Percentiles rank a stretch among this genome's conserved stretches.
Evolutionary conservation across 2,888 invertebrate genomes (phyloP).

Genomic region (Ferdinandea cuprea): DNA sequence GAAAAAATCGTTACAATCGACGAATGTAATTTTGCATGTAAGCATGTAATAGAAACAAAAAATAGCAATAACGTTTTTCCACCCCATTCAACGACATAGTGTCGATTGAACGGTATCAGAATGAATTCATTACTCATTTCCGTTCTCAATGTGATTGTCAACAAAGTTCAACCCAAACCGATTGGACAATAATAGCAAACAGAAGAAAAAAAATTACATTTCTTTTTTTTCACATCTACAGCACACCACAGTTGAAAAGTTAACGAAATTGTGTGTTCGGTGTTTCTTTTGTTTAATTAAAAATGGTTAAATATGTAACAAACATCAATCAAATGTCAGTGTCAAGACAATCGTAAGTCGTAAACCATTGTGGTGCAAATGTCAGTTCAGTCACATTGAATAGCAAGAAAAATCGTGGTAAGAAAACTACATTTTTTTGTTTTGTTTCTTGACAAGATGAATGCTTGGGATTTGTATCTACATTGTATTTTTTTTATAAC

Average conservation of each 20-base stretch:
- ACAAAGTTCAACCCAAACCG: not conserved
- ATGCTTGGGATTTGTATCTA: constrained; percentile 10
- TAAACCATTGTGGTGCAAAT: constrained; percentile 59
- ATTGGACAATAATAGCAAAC: constrained; percentile 8
- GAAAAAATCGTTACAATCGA: constrained; percentile 44
- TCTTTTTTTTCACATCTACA: constrained; percentile 30
- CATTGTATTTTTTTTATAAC: constrained; percentile 1
- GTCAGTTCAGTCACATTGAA: constrained; percentile 56
- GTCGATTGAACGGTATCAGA: constrained; percentile 68
- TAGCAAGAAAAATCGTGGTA: constrained; percentile 39
- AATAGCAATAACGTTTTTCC: too few species aligned
- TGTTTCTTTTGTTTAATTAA: constrained; percentile 38
- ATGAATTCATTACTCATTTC: constrained; percentile 70
- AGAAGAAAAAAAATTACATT: too few species aligned
- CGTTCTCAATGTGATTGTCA: constrained; percentile 33
- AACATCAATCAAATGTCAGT: constrained; percentile 73
- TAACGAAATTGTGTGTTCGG: constrained; percentile 48
- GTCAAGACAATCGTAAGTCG: constrained; percentile 56
- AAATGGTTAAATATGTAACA: constrained; percentile 65
- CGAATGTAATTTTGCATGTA: constrained; percentile 24
- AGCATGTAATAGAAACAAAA: constrained; percentile 24
- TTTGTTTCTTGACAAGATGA: constrained; percentile 30
- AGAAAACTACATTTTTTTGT: constrained; percentile 22
- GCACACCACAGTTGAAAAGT: constrained; percentile 48
- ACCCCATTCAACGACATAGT: constrained; percentile 23